Base-by-base conservation (phyloP, 2,888 invertebrate species). In the Chironomus riparius region DNA sequence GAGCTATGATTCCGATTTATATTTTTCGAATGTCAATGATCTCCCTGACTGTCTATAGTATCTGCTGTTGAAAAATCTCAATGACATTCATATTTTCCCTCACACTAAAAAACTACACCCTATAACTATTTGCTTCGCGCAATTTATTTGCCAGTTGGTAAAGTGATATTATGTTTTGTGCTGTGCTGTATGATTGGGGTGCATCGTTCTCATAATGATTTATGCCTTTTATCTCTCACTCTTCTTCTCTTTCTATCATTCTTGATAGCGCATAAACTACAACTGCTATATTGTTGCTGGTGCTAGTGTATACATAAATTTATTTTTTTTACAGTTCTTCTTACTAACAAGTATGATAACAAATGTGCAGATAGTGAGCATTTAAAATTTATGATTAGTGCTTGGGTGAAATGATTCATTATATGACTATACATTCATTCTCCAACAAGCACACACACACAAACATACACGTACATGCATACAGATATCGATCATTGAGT, bases 91-190 rank as follows among this genome's bases (percentile, higher is more conserved):
- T 10, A n/a, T 18, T 56, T 56, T 56, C 56, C 56, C 56, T 56
- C 56, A 15, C 6, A 18, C 56, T 18, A 18, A 56, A 56, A 28
- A 38, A n/a, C 1, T 15, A 15, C 56, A 56, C 18, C 18, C 56
- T 15, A 50, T 50, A 38, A 50, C 50, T 13, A 50, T 50, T 21
- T 62, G 62, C 22, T 22, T 21, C 65, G 65, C 65, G 18, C 65
- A 65, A 65, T 65, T 65, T 65, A 65, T 65, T 65, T 22, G 65
- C 65, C 65, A 65, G 65, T 65, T 65, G 65, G 65, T 65, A 21
- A 24, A 65, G 21, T 65, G 65, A 24, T 65, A 65, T 65, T 65
- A 21, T 38, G 38, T 62, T 56, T 56, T 56, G 18, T 10, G 38
- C 38, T 38, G 38, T 38, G n/a, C n/a, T 38, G 10, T 38, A 5